Conservation (phyloP, 2,888 invertebrate species). For the Chrysolina oricalcia region DNA sequence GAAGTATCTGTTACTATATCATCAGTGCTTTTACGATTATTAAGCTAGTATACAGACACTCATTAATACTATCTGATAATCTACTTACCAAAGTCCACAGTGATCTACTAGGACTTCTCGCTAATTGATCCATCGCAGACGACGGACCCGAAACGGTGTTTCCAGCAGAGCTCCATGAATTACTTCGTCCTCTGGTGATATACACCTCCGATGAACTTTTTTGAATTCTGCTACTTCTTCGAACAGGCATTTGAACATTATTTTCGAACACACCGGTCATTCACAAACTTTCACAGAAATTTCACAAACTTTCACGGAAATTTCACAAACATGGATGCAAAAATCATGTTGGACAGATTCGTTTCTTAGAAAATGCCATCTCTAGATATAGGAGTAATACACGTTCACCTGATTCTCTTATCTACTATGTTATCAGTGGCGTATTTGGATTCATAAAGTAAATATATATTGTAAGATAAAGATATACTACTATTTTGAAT, state of each 20-base stretch:
- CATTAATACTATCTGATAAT: not conserved
- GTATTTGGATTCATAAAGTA: constrained; percentile 6
- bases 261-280: not conserved
- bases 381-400: not conserved
- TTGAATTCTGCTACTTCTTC: not conserved
- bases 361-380: not conserved
- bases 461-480: not conserved
- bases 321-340: too few relatives aligned
- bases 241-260: constrained; percentile 19
- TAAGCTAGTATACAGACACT: too few relatives aligned
- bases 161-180: constrained; percentile 39
- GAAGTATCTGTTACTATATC: too few relatives aligned
- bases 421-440: constrained; percentile 10
- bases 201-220: constrained; percentile 27
- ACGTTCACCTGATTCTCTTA: not conserved
- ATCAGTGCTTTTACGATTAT: too few relatives aligned
- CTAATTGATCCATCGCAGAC: constrained; percentile 26
- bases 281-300: not conserved
- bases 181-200: constrained; percentile 44
- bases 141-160: constrained; percentile 23
- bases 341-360: not conserved
- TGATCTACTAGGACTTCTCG: constrained; percentile 47
- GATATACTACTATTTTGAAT: constrained; percentile 5
- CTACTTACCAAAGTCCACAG: constrained; percentile 42
- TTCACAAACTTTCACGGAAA: not conserved